These are phyloP conservation scores for Pteromalus puparum DNA, from an alignment of 1,140 invertebrate genomes.

Conservation along the genomic window DNA sequence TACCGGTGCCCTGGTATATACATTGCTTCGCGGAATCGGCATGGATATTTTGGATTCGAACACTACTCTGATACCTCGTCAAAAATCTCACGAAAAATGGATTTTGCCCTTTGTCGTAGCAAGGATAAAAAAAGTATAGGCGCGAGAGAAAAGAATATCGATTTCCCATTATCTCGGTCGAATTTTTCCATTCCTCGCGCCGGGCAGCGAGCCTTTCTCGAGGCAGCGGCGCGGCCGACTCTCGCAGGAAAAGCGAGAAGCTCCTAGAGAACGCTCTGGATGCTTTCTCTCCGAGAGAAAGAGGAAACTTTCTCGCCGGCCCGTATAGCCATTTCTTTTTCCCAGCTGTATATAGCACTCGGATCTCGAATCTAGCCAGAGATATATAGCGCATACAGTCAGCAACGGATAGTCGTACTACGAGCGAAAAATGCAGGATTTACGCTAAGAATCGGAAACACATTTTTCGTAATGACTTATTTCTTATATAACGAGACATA, in stretches of 20 bases:
- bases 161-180: conserved; percentile 7
- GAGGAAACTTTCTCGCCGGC: conserved; percentile 38
- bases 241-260: conserved; percentile 20
- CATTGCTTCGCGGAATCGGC: neutral
- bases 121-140: too few species aligned
- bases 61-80: too few species aligned
- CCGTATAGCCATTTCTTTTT: conserved; percentile 2
- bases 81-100: too few species aligned
- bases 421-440: neutral
- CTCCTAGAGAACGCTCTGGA: neutral
- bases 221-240: too few species aligned
- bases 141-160: neutral
- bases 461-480: too few species aligned
- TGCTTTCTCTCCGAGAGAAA: conserved; percentile 51
- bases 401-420: neutral
- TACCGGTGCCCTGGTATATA: conserved; percentile 14
- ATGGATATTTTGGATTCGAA: neutral
- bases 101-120: too few species aligned
- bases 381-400: neutral
- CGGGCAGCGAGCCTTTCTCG: conserved; percentile 27
- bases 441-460: too few species aligned
- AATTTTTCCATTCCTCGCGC: neutral
- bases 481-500: too few species aligned
- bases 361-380: neutral
- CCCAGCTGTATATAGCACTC: neutral